phyloP scores from a whole-genome alignment of 2,797 vertebrate species.

The Tauraco hartlaubi region DNA sequence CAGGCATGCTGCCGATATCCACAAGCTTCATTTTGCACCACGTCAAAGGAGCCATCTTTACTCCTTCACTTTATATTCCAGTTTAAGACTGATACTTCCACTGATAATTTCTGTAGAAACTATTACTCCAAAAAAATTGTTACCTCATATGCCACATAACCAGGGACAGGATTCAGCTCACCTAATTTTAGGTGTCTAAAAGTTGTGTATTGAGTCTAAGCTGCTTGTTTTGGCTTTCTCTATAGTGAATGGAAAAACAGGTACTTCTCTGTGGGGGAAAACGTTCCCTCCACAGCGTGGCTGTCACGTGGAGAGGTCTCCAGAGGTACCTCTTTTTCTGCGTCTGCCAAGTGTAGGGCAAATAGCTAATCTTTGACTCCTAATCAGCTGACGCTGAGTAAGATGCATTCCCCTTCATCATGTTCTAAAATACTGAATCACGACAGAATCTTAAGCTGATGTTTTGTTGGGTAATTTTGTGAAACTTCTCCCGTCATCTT shows the following conservation, averaged over 20 bases:
- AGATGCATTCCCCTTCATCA: neutral
- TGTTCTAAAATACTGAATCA: neutral
- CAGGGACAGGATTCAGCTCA: neutral
- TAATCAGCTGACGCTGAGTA: neutral
- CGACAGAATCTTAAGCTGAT: neutral
- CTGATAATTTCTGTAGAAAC: constrained; percentile 4
- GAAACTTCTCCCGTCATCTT: neutral
- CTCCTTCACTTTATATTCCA: neutral
- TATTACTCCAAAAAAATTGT: neutral
- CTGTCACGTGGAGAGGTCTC: neutral
- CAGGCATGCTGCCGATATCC: neutral
- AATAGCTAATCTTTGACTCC: neutral
- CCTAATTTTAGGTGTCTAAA: neutral
- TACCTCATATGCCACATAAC: neutral
- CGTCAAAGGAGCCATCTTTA: neutral
- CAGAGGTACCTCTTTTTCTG: neutral
- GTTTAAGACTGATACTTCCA: neutral
- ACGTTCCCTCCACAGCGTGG: neutral
- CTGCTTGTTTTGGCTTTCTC: neutral
- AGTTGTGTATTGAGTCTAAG: neutral
- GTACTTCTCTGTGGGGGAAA: neutral
- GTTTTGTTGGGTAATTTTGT: neutral
- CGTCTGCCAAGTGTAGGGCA: neutral
- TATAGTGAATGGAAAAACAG: neutral
- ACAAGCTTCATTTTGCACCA: neutral